Evolutionary conservation across 2,113 vertebrate species (phyloP).

Genomic region (Scopus umbretta): DNA sequence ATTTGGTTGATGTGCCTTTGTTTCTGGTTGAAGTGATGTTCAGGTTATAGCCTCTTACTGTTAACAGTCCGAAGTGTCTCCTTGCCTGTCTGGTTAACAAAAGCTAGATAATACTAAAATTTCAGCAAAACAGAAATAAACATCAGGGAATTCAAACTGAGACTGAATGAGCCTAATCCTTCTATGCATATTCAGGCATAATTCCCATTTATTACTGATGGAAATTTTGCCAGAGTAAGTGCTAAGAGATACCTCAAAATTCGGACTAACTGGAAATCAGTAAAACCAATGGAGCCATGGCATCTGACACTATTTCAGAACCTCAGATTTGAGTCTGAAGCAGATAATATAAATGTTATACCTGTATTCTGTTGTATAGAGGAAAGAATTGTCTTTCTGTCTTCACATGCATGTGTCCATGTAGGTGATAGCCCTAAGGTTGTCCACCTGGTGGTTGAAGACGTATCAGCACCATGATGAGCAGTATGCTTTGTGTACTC

Average conservation of each 20-base stretch:
- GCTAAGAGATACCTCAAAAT: not conserved
- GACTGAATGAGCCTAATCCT: not conserved
- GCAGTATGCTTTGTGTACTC: not conserved
- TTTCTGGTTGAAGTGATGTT: not conserved
- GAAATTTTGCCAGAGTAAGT: not conserved
- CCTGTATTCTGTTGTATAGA: not conserved
- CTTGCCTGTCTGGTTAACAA: not conserved
- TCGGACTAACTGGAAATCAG: not conserved
- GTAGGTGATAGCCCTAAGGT: too few relatives aligned
- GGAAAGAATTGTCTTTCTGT: not conserved
- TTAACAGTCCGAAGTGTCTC: not conserved
- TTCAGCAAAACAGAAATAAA: not conserved
- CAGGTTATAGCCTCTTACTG: not conserved
- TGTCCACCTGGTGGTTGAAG: not conserved
- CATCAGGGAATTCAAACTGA: not conserved
- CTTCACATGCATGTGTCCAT: rapidly evolving
- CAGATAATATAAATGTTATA: not conserved
- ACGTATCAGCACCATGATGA: not conserved
- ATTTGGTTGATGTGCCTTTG: not conserved
- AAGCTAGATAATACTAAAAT: not conserved
- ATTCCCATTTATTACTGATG: not conserved
- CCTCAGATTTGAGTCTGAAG: not conserved
- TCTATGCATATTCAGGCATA: not conserved
- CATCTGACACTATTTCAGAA: not conserved
- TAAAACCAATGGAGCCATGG: not conserved